These are phyloP conservation scores for Xylocampa areola DNA, from an alignment of 2,888 invertebrate species.

Conservation along the genomic window DNA sequence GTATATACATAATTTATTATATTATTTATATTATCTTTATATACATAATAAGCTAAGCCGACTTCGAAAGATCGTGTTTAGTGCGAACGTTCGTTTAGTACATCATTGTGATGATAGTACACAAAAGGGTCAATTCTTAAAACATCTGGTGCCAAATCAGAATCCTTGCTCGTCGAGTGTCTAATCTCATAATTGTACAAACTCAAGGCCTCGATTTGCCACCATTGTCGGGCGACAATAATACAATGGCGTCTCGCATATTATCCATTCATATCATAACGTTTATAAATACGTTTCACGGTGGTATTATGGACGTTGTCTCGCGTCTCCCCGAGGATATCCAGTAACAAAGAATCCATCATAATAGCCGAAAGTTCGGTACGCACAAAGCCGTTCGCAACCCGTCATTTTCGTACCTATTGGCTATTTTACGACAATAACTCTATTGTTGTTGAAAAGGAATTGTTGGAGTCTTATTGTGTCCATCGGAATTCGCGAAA, in stretches of 20 bases:
- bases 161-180: slow-evolving; percentile 69
- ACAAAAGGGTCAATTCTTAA: slow-evolving; percentile 66
- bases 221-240: slow-evolving; percentile 72
- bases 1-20: too few species aligned
- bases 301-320: slow-evolving; percentile 83
- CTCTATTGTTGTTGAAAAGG: slow-evolving; percentile 77
- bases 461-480: slow-evolving; percentile 80
- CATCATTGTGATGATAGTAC: slow-evolving; percentile 58
- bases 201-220: slow-evolving; percentile 74
- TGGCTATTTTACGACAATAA: slow-evolving; percentile 89
- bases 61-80: slow-evolving; percentile 40
- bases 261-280: slow-evolving; percentile 89
- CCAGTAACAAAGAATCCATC: slow-evolving; percentile 82
- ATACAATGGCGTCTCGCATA: slow-evolving; percentile 78
- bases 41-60: slow-evolving; percentile 27
- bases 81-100: slow-evolving; percentile 44
- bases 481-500: slow-evolving; percentile 83
- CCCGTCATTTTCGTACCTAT: slow-evolving; percentile 89
- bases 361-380: slow-evolving; percentile 83
- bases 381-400: slow-evolving; percentile 82
- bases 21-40: slow-evolving; percentile 18
- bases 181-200: slow-evolving; percentile 84
- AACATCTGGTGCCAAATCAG: slow-evolving; percentile 66
- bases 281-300: slow-evolving; percentile 87
- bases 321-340: slow-evolving; percentile 85